These are phyloP conservation scores for Pegoplata infirma DNA, from an alignment of 2,888 invertebrate species.

Conservation along the genomic window DNA sequence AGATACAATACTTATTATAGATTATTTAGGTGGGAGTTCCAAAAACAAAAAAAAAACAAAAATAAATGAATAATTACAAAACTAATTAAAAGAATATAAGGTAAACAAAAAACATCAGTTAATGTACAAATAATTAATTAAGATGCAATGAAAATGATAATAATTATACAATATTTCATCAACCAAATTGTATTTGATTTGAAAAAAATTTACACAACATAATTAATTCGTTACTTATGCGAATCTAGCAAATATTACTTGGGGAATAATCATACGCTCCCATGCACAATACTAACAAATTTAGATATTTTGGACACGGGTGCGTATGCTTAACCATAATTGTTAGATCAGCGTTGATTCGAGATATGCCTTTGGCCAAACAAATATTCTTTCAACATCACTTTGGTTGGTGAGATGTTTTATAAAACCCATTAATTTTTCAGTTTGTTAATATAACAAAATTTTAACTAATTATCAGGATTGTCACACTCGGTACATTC, in stretches of 20 bases:
- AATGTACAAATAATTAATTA: slow-evolving; percentile 65
- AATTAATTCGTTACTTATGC: too few species aligned
- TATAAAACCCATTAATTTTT: slow-evolving; percentile 37
- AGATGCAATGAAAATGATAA: slow-evolving; percentile 60
- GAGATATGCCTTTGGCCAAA: too few species aligned
- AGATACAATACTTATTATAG: slow-evolving; percentile 59
- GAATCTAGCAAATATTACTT: too few species aligned
- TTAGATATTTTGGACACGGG: too few species aligned
- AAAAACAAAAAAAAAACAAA: slow-evolving; percentile 1
- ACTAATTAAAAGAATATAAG: slow-evolving; percentile 29
- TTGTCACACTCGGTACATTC: too few species aligned
- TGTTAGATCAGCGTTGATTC: too few species aligned
- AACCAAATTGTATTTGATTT: slow-evolving; percentile 39
- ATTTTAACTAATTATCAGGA: slow-evolving; percentile 23
- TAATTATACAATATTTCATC: slow-evolving; percentile 49
- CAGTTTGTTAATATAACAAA: slow-evolving; percentile 18
- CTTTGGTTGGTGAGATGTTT: slow-evolving; percentile 44
- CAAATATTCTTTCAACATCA: neutral
- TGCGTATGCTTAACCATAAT: too few species aligned
- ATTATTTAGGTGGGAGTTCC: slow-evolving; percentile 17
- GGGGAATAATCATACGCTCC: too few species aligned
- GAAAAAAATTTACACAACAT: too few species aligned
- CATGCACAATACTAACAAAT: too few species aligned
- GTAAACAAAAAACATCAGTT: slow-evolving; percentile 56
- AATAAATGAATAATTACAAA: slow-evolving; percentile 9